A percentile compares a stretch with the other conserved stretches of the same genome.
phyloP scores from a whole-genome alignment of 2,113 vertebrate species.

The Macaca nemestrina region DNA sequence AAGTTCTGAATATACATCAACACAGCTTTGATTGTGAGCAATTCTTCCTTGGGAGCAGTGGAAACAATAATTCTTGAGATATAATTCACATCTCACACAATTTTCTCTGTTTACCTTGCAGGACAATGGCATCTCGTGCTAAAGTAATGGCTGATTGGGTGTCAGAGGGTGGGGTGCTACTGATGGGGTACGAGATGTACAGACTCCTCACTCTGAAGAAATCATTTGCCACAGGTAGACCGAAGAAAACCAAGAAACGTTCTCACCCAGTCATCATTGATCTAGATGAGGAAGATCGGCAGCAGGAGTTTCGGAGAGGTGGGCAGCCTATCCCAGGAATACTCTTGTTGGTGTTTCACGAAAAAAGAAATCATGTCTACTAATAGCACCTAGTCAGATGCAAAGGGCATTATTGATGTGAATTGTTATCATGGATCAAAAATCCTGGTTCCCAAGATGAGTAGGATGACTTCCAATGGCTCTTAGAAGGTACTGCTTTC shows the following conservation, averaged over 20 bases:
- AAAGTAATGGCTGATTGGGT: slow-evolving; percentile 98
- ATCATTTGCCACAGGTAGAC: slow-evolving; percentile 96
- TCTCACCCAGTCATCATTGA: slow-evolving; percentile 98
- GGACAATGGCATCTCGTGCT: slow-evolving; percentile 94
- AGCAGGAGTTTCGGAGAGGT: slow-evolving; percentile 98
- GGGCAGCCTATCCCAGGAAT: background rate
- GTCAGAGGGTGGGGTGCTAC: slow-evolving; percentile 94
- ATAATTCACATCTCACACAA: background rate
- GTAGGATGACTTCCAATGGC: background rate
- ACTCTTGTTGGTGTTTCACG: background rate
- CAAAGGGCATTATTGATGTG: background rate
- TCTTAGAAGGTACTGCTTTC: background rate
- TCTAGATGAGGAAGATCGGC: slow-evolving; percentile 97
- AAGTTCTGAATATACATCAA: background rate
- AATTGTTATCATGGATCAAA: background rate
- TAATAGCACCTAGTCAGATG: background rate
- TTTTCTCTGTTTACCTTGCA: slow-evolving; percentile 77
- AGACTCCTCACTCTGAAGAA: slow-evolving; percentile 98
- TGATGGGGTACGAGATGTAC: slow-evolving; percentile 99
- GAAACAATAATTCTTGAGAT: background rate
- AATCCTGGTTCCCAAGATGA: background rate
- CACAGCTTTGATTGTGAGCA: slow-evolving; percentile 7
- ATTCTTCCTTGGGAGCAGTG: background rate
- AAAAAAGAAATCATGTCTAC: background rate
- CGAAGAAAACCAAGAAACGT: slow-evolving; percentile 97